These are phyloP conservation scores for Sakesphorus luctuosus DNA, from an alignment of 2,113 vertebrate species.

Conservation along the genomic window DNA sequence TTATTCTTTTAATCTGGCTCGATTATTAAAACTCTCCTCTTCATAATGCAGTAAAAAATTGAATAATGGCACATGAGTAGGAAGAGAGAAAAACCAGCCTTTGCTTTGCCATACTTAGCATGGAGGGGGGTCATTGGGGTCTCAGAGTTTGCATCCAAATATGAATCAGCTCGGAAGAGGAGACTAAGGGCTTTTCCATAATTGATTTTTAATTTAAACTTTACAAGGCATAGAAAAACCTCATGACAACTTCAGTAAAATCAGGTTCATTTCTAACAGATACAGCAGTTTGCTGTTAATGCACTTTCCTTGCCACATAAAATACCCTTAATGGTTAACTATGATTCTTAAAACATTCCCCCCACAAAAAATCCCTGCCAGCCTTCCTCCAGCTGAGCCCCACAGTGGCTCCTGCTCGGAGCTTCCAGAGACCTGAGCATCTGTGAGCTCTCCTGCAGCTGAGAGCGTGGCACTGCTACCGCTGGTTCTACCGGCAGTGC, in stretches of 20 bases:
- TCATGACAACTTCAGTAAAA: neutral
- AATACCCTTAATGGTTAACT: neutral
- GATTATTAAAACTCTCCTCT: constrained; percentile 63
- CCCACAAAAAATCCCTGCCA: neutral
- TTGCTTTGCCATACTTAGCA: neutral
- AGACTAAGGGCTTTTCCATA: constrained; percentile 3
- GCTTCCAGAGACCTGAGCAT: constrained; percentile 59
- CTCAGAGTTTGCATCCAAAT: neutral
- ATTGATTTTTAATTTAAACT: constrained; percentile 57
- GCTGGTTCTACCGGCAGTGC: neutral
- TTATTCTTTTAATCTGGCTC: constrained; percentile 63
- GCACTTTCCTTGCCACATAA: neutral
- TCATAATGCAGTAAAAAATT: constrained; percentile 34
- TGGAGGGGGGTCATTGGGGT: neutral
- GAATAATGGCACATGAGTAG: constrained; percentile 5
- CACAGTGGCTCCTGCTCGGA: constrained; percentile 18
- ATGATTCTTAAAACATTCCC: neutral
- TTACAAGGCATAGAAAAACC: constrained; percentile 3
- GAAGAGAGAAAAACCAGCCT: constrained; percentile 1
- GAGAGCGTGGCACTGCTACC: constrained; percentile 1
- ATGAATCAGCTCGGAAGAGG: neutral
- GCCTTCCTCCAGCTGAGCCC: neutral
- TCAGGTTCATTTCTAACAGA: neutral
- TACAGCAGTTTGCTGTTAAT: neutral
- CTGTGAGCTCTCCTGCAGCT: constrained; percentile 62